Percentiles rank a stretch among this genome's conserved stretches.
Evolutionary conservation across 2,888 invertebrate species (phyloP).

Genomic region (Dinocampus coccinellae): DNA sequence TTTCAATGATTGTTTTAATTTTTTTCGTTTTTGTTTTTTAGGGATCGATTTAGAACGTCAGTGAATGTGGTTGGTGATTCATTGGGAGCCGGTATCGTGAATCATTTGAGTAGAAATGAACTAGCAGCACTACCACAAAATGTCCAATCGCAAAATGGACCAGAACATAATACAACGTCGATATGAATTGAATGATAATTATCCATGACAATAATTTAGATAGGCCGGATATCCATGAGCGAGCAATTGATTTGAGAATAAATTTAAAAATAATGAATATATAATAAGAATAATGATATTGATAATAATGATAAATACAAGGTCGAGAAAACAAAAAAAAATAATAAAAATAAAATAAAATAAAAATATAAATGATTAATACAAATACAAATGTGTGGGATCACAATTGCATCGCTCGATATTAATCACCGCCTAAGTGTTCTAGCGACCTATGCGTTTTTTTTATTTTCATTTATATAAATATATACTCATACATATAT

Average conservation of each 20-base stretch:
- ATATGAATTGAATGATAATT: slow-evolving; percentile 57
- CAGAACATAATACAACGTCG: slow-evolving; percentile 64
- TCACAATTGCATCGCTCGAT: slow-evolving; percentile 26
- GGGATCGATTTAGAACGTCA: slow-evolving; percentile 72
- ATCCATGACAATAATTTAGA: slow-evolving; percentile 45
- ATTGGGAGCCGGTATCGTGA: slow-evolving; percentile 78
- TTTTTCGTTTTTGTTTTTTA: slow-evolving; percentile 55
- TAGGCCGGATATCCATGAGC: slow-evolving; percentile 27
- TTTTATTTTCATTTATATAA: slow-evolving; percentile 40
- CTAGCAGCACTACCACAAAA: slow-evolving; percentile 64
- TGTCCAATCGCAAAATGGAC: slow-evolving; percentile 52
- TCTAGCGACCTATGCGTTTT: slow-evolving; percentile 46
- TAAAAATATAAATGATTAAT: neutral
- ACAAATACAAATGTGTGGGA: neutral
- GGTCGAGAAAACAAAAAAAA: slow-evolving; percentile 25
- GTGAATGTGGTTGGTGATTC: slow-evolving; percentile 80
- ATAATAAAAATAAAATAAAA: slow-evolving; percentile 1
- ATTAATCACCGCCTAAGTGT: slow-evolving; percentile 48
- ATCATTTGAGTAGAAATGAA: slow-evolving; percentile 72
- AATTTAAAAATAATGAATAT: slow-evolving; percentile 20
- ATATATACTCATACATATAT: too few species aligned
- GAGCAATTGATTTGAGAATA: slow-evolving; percentile 20
- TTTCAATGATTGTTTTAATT: too few species aligned
- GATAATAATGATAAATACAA: too few species aligned
- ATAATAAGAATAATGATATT: slow-evolving; percentile 4